Percentiles rank a stretch among this genome's conserved stretches.
Conservation (phyloP, 1,140 invertebrate genomes). For the Bombus polaris region DNA sequence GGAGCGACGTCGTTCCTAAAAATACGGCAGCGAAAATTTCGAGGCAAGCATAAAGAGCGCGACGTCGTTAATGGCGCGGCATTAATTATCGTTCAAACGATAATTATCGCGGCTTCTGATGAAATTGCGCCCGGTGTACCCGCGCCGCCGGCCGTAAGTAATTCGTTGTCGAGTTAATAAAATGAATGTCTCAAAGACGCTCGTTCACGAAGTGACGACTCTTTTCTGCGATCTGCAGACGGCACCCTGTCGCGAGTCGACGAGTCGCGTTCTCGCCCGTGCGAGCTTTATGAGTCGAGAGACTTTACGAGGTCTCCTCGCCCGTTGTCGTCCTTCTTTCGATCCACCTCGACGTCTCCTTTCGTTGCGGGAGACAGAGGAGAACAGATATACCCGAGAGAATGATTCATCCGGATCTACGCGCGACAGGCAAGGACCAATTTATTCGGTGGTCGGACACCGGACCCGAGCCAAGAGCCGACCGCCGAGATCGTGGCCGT, state of each 20-base stretch:
- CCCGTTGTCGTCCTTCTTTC: neutral
- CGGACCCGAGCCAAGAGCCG: neutral
- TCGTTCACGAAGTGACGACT: constrained; percentile 2
- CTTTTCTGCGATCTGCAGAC: neutral
- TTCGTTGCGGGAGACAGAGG: neutral
- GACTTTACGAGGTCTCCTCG: neutral
- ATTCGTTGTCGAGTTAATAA: constrained; percentile 51
- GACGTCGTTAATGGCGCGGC: constrained; percentile 29
- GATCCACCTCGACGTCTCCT: too few species aligned
- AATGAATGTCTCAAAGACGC: constrained; percentile 37
- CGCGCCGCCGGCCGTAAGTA: constrained; percentile 43
- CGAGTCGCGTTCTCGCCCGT: too few species aligned
- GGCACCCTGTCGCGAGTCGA: constrained; percentile 32
- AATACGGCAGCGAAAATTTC: constrained; percentile 36
- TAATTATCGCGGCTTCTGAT: neutral
- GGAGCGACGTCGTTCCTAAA: constrained; percentile 15
- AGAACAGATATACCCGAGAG: neutral
- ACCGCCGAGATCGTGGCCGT: constrained; percentile 16
- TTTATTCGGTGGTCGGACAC: constrained; percentile 13
- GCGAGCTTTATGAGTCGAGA: constrained; percentile 59
- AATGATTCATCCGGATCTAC: constrained; percentile 31
- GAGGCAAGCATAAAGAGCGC: constrained; percentile 10
- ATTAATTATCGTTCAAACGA: constrained; percentile 54
- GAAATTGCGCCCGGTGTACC: constrained; percentile 7
- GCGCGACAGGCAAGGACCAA: constrained; percentile 1